A percentile compares a stretch with the other conserved stretches of the same genome.
Evolutionary conservation across 1,140 invertebrate genomes (phyloP).

Genomic region (Hyles vespertilio): DNA sequence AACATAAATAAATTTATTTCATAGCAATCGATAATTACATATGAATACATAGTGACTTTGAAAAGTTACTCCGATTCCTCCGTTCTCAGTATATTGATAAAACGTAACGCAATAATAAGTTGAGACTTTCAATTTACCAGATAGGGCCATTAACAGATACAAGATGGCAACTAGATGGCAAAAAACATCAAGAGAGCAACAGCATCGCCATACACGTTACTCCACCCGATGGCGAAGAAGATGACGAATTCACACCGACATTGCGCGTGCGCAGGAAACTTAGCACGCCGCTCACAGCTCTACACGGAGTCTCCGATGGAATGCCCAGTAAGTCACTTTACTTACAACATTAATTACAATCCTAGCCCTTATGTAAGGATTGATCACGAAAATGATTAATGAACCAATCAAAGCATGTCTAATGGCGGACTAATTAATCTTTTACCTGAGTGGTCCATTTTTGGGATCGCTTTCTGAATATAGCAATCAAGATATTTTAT

Average conservation of each 20-base stretch:
- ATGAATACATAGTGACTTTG: too few relatives aligned
- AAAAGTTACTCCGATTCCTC: too few relatives aligned
- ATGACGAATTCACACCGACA: slow-evolving; percentile 58
- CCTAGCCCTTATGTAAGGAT: too few relatives aligned
- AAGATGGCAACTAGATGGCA: slow-evolving; percentile 43
- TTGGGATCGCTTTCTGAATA: too few relatives aligned
- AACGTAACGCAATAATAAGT: neutral
- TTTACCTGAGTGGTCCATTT: too few relatives aligned
- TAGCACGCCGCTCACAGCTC: slow-evolving; percentile 52
- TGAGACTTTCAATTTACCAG: slow-evolving; percentile 34
- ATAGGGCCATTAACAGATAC: slow-evolving; percentile 55
- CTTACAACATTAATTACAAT: slow-evolving; percentile 8
- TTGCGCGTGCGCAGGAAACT: slow-evolving; percentile 56
- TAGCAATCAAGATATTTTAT: too few relatives aligned
- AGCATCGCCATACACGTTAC: slow-evolving; percentile 68
- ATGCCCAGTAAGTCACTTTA: slow-evolving; percentile 32
- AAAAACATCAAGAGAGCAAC: slow-evolving; percentile 38
- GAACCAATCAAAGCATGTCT: too few relatives aligned
- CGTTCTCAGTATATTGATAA: too few relatives aligned
- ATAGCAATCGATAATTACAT: too few relatives aligned
- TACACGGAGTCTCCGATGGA: slow-evolving; percentile 39
- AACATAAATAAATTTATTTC: too few relatives aligned
- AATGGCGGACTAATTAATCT: too few relatives aligned
- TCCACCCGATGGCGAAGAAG: slow-evolving; percentile 66
- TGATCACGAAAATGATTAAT: too few relatives aligned